Evolutionary conservation across 2,113 vertebrate genomes (phyloP), one percentile per base, ranked within the genome.

Genomic region (Actenoides hombroni): DNA sequence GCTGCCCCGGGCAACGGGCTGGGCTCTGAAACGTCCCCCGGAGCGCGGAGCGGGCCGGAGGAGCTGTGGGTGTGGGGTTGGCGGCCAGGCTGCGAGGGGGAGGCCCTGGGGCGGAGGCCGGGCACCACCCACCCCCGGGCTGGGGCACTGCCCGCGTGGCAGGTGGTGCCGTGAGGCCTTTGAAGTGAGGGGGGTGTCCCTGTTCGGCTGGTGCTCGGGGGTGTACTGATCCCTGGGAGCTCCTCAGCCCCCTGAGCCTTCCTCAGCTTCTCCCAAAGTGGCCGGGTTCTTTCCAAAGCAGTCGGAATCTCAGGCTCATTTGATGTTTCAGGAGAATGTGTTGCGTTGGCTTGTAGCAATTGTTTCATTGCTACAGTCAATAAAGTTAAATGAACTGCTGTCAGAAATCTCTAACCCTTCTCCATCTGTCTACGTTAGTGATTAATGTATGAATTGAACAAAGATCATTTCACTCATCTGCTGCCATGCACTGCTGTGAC

Each of bases 131-230:
- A 7, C 37, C 14, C 20, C 31, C 0, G 1, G 29, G 9, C 29
- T 21, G 23, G 25, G 28, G 12, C 1, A 6, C 23, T 59, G n/a
- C 46, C 42, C 4, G 35, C 10, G 11, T 9, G 23, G 67, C 23
- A 5, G 10, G 61, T 0, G 16, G 19, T n/a, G 28, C 29, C 2
- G 3, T 3, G 26, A n/a, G 53, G 10, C 8, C 21, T 33, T 13
- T 19, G 40, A 13, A 60, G 28, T 2, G 10, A 40, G 48, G 12
- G 21, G 26, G 24, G 21, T 20, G 46, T 24, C 17, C 26, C 5
- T 7, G 0, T 19, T 37, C 4, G 3, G 14, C 4, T 4, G 2
- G 28, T 29, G 40, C 29, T 39, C 4, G 0, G 3, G 8, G 31
- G 5, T 73, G 5, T 73, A 18, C 28, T 8, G 6, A 8, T 54